Evolutionary conservation across 2,888 invertebrate species (phyloP).

Genomic region (Drosophila helvetica): DNA sequence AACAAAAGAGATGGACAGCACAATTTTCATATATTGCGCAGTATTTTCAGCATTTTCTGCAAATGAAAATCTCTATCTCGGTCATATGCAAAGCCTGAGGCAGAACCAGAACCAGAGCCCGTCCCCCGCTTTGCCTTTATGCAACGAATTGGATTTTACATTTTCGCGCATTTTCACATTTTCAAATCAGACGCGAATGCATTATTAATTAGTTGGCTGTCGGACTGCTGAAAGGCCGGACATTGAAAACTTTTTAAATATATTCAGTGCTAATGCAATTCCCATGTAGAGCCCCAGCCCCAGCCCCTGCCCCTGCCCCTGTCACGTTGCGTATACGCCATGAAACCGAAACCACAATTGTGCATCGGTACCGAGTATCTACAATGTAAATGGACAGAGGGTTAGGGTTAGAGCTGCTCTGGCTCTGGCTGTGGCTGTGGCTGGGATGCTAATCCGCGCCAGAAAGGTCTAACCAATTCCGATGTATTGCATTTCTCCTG

Average conservation of each 20-base stretch:
- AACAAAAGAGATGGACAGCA: constrained; percentile 13
- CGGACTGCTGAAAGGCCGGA: constrained; percentile 3
- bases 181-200: constrained; percentile 50
- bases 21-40: constrained; percentile 53
- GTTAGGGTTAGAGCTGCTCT: no score
- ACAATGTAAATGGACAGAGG: no score
- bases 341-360: constrained; percentile 3
- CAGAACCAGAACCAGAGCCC: neutral
- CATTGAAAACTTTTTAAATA: constrained; percentile 25
- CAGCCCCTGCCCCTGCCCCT: constrained; percentile 2
- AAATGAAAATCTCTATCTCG: constrained; percentile 20
- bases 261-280: constrained; percentile 57
- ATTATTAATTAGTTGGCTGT: constrained; percentile 59
- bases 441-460: no score
- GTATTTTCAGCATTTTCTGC: constrained; percentile 2
- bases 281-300: constrained; percentile 31
- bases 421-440: no score
- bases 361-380: no score
- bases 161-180: constrained; percentile 46
- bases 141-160: constrained; percentile 41
- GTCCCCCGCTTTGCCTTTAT: neutral
- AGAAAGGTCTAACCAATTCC: no score
- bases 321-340: constrained; percentile 55
- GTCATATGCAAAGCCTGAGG: constrained; percentile 20
- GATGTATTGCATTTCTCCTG: no score